phyloP scores from a whole-genome alignment of 2,888 invertebrate genomes.

The Smittia aterrima region DNA sequence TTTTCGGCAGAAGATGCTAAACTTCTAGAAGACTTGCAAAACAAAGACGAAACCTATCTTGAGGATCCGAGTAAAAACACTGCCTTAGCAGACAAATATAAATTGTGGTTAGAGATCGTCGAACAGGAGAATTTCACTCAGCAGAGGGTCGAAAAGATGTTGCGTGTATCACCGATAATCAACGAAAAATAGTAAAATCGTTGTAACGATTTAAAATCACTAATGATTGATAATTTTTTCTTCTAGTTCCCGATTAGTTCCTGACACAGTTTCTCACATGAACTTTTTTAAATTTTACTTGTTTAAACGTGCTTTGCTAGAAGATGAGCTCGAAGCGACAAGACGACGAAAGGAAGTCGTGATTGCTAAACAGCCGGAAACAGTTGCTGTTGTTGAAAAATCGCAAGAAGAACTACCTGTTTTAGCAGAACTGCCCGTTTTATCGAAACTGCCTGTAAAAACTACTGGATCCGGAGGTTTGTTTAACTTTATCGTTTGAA shows the following conservation, averaged over 20 bases:
- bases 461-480: too few species aligned
- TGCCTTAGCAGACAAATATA: slow-evolving; percentile 56
- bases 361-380: slow-evolving; percentile 46
- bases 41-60: slow-evolving; percentile 70
- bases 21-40: slow-evolving; percentile 68
- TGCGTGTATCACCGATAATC: slow-evolving; percentile 57
- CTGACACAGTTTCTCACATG: slow-evolving; percentile 67
- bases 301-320: slow-evolving; percentile 75
- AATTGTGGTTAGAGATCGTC: slow-evolving; percentile 61
- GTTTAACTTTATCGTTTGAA: too few species aligned
- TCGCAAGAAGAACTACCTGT: slow-evolving; percentile 44
- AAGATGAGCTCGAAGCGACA: slow-evolving; percentile 67
- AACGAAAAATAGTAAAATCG: slow-evolving; percentile 51
- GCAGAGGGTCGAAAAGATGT: slow-evolving; percentile 61
- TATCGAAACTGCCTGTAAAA: too few species aligned
- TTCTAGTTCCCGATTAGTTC: slow-evolving; percentile 61
- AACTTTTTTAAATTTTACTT: slow-evolving; percentile 80
- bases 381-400: slow-evolving; percentile 42
- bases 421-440: too few species aligned
- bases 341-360: slow-evolving; percentile 51
- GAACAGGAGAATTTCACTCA: slow-evolving; percentile 57
- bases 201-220: slow-evolving; percentile 42
- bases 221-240: not conserved
- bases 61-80: slow-evolving; percentile 60
- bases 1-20: slow-evolving; percentile 65